These are phyloP conservation scores for Brachyopa scutellaris DNA, from an alignment of 2,888 invertebrate genomes.

Conservation along the genomic window DNA sequence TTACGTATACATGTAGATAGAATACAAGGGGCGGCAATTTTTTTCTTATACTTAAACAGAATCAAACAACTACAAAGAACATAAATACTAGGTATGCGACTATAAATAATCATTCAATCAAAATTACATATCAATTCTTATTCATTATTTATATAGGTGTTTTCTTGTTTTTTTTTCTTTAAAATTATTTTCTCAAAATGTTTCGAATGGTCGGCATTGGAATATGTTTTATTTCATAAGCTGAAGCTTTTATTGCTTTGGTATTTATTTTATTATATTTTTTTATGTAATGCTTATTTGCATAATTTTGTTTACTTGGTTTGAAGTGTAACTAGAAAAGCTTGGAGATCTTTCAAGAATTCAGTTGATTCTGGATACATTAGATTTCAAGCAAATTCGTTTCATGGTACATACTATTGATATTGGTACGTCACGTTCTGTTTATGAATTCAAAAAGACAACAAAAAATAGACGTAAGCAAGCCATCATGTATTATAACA, in stretches of 20 bases:
- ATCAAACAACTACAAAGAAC: conserved; percentile 16
- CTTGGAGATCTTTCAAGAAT: conserved; percentile 30
- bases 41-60: no score
- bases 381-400: no score
- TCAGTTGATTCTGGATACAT: no score
- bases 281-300: neutral
- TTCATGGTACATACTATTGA: no score
- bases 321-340: conserved; percentile 38
- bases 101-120: conserved; percentile 18
- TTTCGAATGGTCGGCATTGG: conserved; percentile 39
- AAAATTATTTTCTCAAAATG: neutral
- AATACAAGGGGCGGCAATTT: no score
- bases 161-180: neutral
- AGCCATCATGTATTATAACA: no score
- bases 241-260: conserved; percentile 52
- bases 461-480: no score
- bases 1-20: no score
- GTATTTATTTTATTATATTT: neutral
- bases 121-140: conserved; percentile 34
- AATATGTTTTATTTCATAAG: conserved; percentile 55
- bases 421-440: no score
- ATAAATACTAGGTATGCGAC: conserved; percentile 6
- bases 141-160: neutral
- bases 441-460: no score
- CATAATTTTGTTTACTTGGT: conserved; percentile 2